Evolutionary conservation across 2,888 invertebrate species (phyloP), one percentile per base, ranked within the genome.

Genomic region (Drosophila longiperda): DNA sequence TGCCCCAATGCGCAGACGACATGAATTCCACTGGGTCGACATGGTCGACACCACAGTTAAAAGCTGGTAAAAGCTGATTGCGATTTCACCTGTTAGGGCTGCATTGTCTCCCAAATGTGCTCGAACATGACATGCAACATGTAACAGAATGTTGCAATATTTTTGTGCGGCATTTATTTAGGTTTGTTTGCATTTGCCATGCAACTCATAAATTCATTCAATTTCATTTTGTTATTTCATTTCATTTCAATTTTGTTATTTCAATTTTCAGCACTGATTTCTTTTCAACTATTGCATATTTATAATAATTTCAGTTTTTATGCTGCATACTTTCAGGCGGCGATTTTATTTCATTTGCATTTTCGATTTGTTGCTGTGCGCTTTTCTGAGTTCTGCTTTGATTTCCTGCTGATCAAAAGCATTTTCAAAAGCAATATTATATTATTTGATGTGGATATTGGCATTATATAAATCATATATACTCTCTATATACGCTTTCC

Each of bases 1-100:
- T 76, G 75, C 54, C 75, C 75, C 75, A 75, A 71, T 67, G 62
- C 58, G 34, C 42, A 33, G 34, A 66, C 58, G 66, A 59, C 55
- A 48, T 36, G 63, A 48, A 58, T 53, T 58, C 48, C 63, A 36
- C 36, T 60, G 50, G 59, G 59, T 52, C 45, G 40, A 8, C 42
- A 12, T 33, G 15, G 20, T 33, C 9, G 20, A 7, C 15, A 15
- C 15, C 9, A 26, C 11, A 32, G 9, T n/a, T 23, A 15, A 29
- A 29, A 29, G 29, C 29, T 29, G 29, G 45, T 23, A 23, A 15
- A 8, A 49, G 63, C 29, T 63, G 59, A 42, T 17, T 54, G 52
- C 26, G 20, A 32, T 58, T 6, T 12, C 45, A 42, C 52, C 36
- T 34, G 66, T 32, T 40, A 57, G 36, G 50, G 42, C 38, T 48